These are phyloP conservation scores for Palythoa grandiflora DNA, from an alignment of 92 coral and sea anemone genomes.

Conservation along the genomic window DNA sequence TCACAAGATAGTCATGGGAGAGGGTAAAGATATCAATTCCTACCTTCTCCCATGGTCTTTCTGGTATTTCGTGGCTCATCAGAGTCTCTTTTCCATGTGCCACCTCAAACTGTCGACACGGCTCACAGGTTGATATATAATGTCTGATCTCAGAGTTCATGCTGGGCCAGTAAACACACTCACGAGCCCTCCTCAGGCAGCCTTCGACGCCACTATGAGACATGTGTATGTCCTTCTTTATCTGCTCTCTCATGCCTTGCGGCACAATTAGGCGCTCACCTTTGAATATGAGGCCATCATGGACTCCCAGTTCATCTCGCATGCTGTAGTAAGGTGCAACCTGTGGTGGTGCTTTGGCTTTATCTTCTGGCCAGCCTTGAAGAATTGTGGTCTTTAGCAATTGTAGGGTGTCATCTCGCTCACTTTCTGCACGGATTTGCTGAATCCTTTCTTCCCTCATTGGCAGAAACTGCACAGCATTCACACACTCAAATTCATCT, in stretches of 20 bases:
- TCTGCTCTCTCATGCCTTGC: not conserved
- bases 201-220: not conserved
- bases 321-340: constrained; percentile 40
- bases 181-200: not conserved
- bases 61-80: constrained; percentile 33
- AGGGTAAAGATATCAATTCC: not conserved
- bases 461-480: constrained; percentile 38
- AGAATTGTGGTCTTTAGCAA: constrained; percentile 37
- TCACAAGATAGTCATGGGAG: constrained; percentile 12
- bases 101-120: not conserved
- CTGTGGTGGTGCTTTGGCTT: constrained; percentile 6
- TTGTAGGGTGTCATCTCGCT: constrained; percentile 21
- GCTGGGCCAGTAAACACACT: not conserved
- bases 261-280: constrained; percentile 1
- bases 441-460: constrained; percentile 39
- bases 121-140: not conserved
- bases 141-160: not conserved
- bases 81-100: constrained; percentile 34
- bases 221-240: not conserved
- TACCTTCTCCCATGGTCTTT: not conserved
- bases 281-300: too few species aligned
- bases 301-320: too few species aligned
- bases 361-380: constrained; percentile 41
- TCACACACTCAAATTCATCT: constrained; percentile 33
- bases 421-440: constrained; percentile 20